Conservation (phyloP, 2,797 vertebrate genomes). For the Lepus townsendii region DNA sequence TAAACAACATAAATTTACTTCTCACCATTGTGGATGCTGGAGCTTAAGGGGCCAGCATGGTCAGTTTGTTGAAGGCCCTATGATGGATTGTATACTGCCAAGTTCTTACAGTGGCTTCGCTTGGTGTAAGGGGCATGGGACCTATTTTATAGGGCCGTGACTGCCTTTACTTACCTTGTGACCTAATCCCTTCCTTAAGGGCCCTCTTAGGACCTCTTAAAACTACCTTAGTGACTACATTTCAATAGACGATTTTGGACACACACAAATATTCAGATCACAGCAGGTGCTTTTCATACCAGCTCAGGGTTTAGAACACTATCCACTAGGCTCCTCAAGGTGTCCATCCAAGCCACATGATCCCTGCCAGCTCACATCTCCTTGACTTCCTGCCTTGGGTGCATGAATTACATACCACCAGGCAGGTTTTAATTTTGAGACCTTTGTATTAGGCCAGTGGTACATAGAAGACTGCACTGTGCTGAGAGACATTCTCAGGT, state of each 20-base stretch:
- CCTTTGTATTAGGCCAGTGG: not conserved
- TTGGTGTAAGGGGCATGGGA: not conserved
- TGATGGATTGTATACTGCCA: not conserved
- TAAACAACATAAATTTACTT: not conserved
- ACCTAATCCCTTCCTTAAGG: no score
- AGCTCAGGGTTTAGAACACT: not conserved
- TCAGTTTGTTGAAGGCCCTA: not conserved
- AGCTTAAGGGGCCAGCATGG: not conserved
- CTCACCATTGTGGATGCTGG: not conserved
- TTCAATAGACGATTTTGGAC: not conserved
- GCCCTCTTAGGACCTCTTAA: not conserved
- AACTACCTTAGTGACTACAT: not conserved
- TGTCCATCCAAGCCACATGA: not conserved
- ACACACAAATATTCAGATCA: rapidly evolving
- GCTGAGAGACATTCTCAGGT: no score
- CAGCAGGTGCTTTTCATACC: not conserved
- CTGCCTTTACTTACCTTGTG: not conserved
- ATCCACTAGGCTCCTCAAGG: no score
- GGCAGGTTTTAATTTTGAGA: not conserved
- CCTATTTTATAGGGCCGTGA: not conserved
- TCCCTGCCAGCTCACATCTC: not conserved
- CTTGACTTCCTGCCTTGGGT: not conserved
- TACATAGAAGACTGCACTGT: not conserved
- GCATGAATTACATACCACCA: not conserved
- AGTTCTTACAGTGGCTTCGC: not conserved